phyloP scores from a whole-genome alignment of 2,888 invertebrate species.

The Torymus tubicola region DNA sequence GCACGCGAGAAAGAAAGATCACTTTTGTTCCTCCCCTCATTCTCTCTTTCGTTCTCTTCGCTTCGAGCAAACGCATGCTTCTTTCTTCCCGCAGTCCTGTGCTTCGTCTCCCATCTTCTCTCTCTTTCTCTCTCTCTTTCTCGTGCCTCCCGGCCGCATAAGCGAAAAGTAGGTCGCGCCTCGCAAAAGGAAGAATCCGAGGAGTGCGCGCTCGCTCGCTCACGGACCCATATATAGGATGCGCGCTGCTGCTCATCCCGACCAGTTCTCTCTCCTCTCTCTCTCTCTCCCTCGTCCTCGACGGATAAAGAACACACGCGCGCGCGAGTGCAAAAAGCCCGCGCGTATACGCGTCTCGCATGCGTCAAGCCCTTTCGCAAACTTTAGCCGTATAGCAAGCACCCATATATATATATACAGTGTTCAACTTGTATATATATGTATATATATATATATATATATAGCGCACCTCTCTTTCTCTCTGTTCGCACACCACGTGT shows the following conservation, averaged over 20 bases:
- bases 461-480: neutral
- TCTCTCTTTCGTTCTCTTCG: too few relatives aligned
- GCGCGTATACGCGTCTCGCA: neutral
- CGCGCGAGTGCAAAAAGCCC: neutral
- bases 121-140: neutral
- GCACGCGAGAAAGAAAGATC: neutral
- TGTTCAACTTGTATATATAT: neutral
- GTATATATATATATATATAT: neutral
- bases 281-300: neutral
- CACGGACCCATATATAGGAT: slow-evolving; percentile 6
- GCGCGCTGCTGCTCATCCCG: neutral
- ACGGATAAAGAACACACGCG: neutral
- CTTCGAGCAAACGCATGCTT: neutral
- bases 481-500: slow-evolving; percentile 47
- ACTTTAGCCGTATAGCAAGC: slow-evolving; percentile 10
- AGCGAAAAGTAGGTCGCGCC: slow-evolving; percentile 50
- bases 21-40: too few relatives aligned
- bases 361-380: slow-evolving; percentile 43
- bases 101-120: neutral
- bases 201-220: neutral
- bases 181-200: slow-evolving; percentile 36
- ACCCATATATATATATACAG: neutral
- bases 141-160: neutral
- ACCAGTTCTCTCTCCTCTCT: neutral
- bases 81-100: neutral